Base-by-base conservation (phyloP, 1,140 invertebrate genomes). In the Drosophila nasuta region DNA sequence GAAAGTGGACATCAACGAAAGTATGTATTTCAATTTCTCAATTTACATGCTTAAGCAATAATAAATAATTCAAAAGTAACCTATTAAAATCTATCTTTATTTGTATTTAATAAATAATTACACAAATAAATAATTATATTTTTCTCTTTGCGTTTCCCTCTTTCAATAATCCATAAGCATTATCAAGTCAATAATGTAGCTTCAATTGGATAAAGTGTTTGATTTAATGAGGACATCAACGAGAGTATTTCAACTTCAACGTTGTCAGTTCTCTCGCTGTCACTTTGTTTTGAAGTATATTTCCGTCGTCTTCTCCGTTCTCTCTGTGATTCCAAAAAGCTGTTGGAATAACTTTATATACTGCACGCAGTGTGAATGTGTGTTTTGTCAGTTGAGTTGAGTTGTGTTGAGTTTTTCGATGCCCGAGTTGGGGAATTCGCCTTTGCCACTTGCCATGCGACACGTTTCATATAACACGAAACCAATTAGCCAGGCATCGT, bases 401-500 rank as follows among this genome's bases (percentile, higher is more conserved):
- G 58, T 13, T 11, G 20, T 25, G 20, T 60, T 48, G 15, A 20
- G 46, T 43, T 43, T 25, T 25, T 25, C 20, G 20, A 25, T 25
- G 20, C 20, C 20, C 20, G 46, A 46, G 52, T n/a, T 17, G 15
- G 48, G 35, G 62, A 17, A 63, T 41, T 35, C 59, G 49, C 51
- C 57, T 62, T 51, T 66, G 51, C 52, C 52, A 13, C 64, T 57
- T 62, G 41, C 43, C 49, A 65, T 56, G 54, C 35, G 68, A 67
- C 58, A 68, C 75, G 75, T 68, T 77, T 77, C 70, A 52, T 67
- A 74, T 75, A 64, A 54, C 72, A 70, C 65, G 59, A 78, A 78
- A 71, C 67, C 73, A 79, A 79, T 78, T 75, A 60, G 49, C 65
- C 72, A 75, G 51, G 15, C 43, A 69, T 4, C 20, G 63, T 25